Percentiles rank a stretch among this genome's conserved stretches.
Conservation (phyloP, 2,888 invertebrate genomes). For the Tortricodes alternella region DNA sequence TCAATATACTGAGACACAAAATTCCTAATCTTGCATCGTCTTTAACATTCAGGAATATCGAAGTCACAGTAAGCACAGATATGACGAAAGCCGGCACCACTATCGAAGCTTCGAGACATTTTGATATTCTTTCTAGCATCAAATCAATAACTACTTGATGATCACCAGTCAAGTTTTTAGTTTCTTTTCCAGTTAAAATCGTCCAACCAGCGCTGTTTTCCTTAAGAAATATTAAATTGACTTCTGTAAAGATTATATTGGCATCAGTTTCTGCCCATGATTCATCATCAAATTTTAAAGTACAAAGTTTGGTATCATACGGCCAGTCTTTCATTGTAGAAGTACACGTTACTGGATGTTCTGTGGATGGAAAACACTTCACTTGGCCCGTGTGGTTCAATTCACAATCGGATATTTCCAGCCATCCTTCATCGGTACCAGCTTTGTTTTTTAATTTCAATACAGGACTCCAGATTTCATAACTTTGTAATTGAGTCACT, state of each 20-base stretch:
- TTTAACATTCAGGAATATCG: conserved; percentile 33
- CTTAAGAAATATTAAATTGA: neutral
- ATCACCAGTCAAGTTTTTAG: neutral
- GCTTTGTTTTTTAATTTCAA: conserved; percentile 40
- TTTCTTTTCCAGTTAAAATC: neutral
- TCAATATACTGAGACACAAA: conserved; percentile 35
- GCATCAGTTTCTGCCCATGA: neutral
- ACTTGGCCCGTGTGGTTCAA: conserved; percentile 4
- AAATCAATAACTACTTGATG: conserved; percentile 32
- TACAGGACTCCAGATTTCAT: conserved; percentile 42
- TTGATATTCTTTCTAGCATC: conserved; percentile 33
- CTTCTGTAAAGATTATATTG: neutral
- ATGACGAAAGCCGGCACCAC: conserved; percentile 36
- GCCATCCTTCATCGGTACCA: neutral
- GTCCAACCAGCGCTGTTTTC: neutral
- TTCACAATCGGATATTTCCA: neutral
- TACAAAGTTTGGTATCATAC: conserved; percentile 40
- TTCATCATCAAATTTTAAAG: conserved; percentile 34
- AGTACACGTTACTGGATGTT: conserved; percentile 27
- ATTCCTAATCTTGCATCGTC: conserved; percentile 33
- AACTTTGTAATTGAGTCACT: conserved; percentile 10
- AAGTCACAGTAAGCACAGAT: conserved; percentile 32
- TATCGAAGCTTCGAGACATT: conserved; percentile 33
- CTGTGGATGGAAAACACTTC: neutral
- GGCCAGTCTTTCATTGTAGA: conserved; percentile 42